Percentiles rank a stretch among this genome's conserved stretches.
These are phyloP conservation scores for Hiodon alosoides DNA, from an alignment of 2,113 vertebrate species.

Conservation along the genomic window DNA sequence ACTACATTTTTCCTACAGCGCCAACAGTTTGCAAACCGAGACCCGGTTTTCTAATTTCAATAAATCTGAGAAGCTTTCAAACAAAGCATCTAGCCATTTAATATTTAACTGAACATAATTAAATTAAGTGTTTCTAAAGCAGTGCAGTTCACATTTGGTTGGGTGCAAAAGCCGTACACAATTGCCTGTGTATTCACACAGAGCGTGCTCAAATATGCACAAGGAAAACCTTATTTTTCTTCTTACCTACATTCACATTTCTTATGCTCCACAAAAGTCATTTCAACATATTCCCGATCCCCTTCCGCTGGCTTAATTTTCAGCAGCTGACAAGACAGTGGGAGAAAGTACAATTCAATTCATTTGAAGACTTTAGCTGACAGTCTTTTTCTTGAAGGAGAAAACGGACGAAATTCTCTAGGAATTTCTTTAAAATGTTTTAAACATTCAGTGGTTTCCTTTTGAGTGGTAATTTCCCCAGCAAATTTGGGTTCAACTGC, in stretches of 20 bases:
- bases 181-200: background rate
- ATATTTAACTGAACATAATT: background rate
- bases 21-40: background rate
- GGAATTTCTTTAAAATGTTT: background rate
- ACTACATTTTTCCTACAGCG: background rate
- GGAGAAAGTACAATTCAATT: slow-evolving; percentile 12
- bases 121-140: slow-evolving; percentile 3
- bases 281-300: slow-evolving; percentile 66
- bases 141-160: background rate
- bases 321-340: slow-evolving; percentile 54
- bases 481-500: no score
- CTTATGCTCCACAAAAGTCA: slow-evolving; percentile 72
- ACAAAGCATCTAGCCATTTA: background rate
- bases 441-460: background rate
- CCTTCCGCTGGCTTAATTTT: slow-evolving; percentile 64
- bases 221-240: slow-evolving; percentile 24
- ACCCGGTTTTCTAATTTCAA: background rate
- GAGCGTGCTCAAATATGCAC: background rate
- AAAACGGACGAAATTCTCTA: background rate
- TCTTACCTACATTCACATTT: slow-evolving; percentile 79
- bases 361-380: background rate
- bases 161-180: background rate
- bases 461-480: no score
- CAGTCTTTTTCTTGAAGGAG: background rate
- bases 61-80: background rate